A percentile compares a stretch with the other conserved stretches of the same genome.
Conservation (phyloP, 2,888 invertebrate genomes). For the Drosophila siamana region DNA sequence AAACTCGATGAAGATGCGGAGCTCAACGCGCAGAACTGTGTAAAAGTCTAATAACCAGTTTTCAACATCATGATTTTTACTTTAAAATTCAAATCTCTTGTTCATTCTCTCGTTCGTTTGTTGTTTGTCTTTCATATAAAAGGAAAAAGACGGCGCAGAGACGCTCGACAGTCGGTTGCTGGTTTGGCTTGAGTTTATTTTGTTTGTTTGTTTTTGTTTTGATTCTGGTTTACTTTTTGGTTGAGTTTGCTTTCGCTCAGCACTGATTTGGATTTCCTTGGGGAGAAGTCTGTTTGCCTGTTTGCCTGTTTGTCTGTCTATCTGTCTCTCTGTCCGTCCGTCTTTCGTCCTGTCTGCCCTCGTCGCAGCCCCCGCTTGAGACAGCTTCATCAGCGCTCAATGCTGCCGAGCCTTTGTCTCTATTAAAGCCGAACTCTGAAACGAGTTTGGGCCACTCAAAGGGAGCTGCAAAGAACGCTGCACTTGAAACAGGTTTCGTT, state of each 20-base stretch:
- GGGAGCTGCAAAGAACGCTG: constrained; percentile 21
- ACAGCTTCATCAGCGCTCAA: constrained; percentile 47
- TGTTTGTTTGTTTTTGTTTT: constrained; percentile 66
- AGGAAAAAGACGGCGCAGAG: constrained; percentile 8
- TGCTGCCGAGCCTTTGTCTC: constrained; percentile 51
- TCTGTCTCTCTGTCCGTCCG: constrained; percentile 27
- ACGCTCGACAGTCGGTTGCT: constrained; percentile 25
- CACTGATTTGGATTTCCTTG: constrained; percentile 62
- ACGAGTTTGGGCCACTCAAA: constrained; percentile 54
- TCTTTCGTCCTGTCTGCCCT: constrained; percentile 43
- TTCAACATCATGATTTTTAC: constrained; percentile 39
- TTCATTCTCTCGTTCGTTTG: constrained; percentile 28
- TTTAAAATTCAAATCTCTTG: constrained; percentile 56
- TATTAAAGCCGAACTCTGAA: constrained; percentile 50
- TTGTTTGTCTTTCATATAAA: constrained; percentile 26
- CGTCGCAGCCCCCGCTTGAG: constrained; percentile 11
- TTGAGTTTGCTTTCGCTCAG: constrained; percentile 54
- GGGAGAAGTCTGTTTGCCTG: constrained; percentile 55
- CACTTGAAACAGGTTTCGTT: constrained; percentile 49
- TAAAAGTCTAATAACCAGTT: constrained; percentile 51
- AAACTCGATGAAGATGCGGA: constrained; percentile 37
- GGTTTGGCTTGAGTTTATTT: constrained; percentile 35
- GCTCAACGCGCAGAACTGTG: constrained; percentile 2
- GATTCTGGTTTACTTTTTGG: constrained; percentile 61
- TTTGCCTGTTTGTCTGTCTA: too few species aligned